Percentiles rank a stretch among this genome's conserved stretches.
Conservation (phyloP, 2,113 vertebrate species). For the Thunnus maccoyii region DNA sequence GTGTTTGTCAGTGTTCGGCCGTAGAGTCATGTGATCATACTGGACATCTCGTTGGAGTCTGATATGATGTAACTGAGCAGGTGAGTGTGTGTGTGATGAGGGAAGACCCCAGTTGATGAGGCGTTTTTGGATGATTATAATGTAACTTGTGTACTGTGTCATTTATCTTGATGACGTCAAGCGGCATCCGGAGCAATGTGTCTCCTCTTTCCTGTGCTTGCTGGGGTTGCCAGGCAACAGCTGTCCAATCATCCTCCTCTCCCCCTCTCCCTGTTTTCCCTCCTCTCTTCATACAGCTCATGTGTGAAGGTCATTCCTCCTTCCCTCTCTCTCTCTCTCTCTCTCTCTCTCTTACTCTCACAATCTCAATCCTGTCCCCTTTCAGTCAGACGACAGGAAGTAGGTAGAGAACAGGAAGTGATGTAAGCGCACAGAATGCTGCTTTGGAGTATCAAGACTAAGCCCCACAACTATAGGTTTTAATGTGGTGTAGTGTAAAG, state of each 20-base stretch:
- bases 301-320: slow-evolving; percentile 77
- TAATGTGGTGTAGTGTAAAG: slow-evolving; percentile 23
- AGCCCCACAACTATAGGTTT: slow-evolving; percentile 8
- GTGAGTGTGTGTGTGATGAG: not conserved
- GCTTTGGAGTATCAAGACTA: not conserved
- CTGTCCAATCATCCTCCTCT: slow-evolving; percentile 54
- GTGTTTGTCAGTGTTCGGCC: not conserved
- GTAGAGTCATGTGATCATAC: not conserved
- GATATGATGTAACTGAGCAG: not conserved
- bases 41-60: not conserved
- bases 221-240: slow-evolving; percentile 73
- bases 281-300: slow-evolving; percentile 36
- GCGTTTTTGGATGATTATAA: not conserved
- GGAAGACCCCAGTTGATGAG: slow-evolving; percentile 9
- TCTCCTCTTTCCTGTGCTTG: slow-evolving; percentile 61
- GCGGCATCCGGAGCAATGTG: slow-evolving; percentile 18
- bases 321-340: slow-evolving; percentile 1
- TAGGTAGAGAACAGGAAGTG: slow-evolving; percentile 47
- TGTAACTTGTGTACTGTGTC: slow-evolving; percentile 20
- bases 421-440: slow-evolving; percentile 7
- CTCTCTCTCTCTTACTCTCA: not conserved
- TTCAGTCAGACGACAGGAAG: slow-evolving; percentile 16
- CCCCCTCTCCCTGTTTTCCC: slow-evolving; percentile 12
- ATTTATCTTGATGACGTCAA: slow-evolving; percentile 39
- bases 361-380: not conserved